Evolutionary conservation across 2,888 invertebrate species (phyloP).

Genomic region (Drosophila mimica): DNA sequence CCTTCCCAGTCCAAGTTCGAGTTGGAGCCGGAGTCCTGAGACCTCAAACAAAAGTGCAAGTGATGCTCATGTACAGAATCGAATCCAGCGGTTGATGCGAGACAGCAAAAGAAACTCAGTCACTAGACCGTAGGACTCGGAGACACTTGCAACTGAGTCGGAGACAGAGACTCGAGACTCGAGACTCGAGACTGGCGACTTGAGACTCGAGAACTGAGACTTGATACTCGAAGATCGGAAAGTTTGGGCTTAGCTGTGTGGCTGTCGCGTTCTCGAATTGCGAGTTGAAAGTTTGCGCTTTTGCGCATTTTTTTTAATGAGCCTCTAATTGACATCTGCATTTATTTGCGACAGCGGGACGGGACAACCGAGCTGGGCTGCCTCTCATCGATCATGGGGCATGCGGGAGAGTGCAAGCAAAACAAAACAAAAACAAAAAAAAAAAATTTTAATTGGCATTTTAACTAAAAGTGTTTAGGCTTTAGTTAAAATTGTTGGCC

Average conservation of each 20-base stretch:
- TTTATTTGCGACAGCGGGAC: conserved; percentile 73
- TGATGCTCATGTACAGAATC: conserved; percentile 79
- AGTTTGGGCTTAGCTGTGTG: conserved; percentile 5
- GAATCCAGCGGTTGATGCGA: conserved; percentile 33
- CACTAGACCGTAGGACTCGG: conserved; percentile 55
- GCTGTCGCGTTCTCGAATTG: conserved; percentile 43
- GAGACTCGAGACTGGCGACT: conserved; percentile 5
- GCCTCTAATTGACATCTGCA: conserved; percentile 84
- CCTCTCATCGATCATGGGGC: conserved; percentile 39
- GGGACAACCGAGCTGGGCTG: not conserved
- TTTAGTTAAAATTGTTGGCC: conserved; percentile 83
- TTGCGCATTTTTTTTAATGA: conserved; percentile 82
- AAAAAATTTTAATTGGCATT: conserved; percentile 84
- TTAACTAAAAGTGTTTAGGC: conserved; percentile 85
- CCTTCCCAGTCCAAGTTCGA: conserved; percentile 20
- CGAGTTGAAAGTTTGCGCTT: conserved; percentile 74
- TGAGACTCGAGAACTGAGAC: not conserved
- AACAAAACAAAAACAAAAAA: conserved; percentile 1
- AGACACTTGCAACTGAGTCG: conserved; percentile 14
- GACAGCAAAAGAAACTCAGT: conserved; percentile 56
- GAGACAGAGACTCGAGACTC: not conserved
- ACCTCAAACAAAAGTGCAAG: conserved; percentile 81
- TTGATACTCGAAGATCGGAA: conserved; percentile 3
- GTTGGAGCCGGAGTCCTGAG: conserved; percentile 30
- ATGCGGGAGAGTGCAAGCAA: conserved; percentile 11